These are phyloP conservation scores for Dipodomys spectabilis DNA, from an alignment of 2,113 vertebrate genomes.

Conservation along the genomic window DNA sequence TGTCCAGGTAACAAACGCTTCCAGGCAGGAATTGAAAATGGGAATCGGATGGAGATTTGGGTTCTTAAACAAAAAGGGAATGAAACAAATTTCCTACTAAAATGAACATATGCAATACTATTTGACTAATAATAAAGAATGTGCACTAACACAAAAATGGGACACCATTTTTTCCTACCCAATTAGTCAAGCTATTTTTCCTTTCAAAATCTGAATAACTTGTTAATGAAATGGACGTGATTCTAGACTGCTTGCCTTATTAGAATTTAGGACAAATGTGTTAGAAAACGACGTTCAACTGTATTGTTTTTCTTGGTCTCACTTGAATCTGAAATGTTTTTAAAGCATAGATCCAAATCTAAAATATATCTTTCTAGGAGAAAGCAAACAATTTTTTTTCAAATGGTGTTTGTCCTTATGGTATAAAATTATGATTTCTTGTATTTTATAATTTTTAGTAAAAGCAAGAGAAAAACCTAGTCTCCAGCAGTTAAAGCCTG, in stretches of 20 bases:
- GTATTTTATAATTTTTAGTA: slow-evolving; percentile 23
- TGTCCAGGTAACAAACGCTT: not conserved
- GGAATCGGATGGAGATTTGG: not conserved
- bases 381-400: not conserved
- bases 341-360: not conserved
- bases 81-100: not conserved
- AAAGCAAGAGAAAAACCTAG: not conserved
- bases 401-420: not conserved
- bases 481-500: not conserved
- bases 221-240: not conserved
- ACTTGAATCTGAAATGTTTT: not conserved
- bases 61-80: not conserved
- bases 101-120: not conserved
- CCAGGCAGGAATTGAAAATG: not conserved
- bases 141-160: not conserved
- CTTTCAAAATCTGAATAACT: not conserved
- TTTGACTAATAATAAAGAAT: slow-evolving; percentile 1
- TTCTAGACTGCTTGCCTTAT: not conserved
- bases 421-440: not conserved
- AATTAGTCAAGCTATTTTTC: not conserved
- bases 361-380: not conserved
- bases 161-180: not conserved
- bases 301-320: too few species aligned
- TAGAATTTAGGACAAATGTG: not conserved
- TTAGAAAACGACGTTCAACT: not conserved